Evolutionary conservation across 2,888 invertebrate species (phyloP), one percentile per base, ranked within the genome.

Genomic region (Heteropelma amictum): DNA sequence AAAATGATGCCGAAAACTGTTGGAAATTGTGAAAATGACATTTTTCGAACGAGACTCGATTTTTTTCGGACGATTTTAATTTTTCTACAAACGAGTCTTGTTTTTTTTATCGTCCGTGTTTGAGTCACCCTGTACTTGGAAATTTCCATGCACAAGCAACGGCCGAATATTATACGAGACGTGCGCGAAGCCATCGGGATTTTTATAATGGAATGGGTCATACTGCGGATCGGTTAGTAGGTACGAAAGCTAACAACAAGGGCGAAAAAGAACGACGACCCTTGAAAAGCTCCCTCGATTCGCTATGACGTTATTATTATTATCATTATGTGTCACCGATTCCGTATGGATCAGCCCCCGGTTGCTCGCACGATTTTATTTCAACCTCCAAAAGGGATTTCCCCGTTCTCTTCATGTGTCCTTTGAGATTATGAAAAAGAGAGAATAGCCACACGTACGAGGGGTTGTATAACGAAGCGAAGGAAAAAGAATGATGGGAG

Each of bases 141-240:
- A 42, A 42, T 12, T 19, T 12, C 30, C 26, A 42, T 64, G 19
- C 26, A 49, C 26, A 33, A 10, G 56, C 58, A 64, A 64, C 64
- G 51, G 51, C 8, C 12, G 51, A 53, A 64, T 28, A 53, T 40
- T 40, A 64, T 19, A 10, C 51, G 51, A 64, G 28, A 12, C n/a
- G n/a, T n/a, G n/a, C n/a, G 17, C 19, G 30, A 60, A 17, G 21
- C 60, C 30, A 45, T 45, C 60, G 19, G 60, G 45, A 60, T 60
- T 42, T 58, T 35, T 19, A 73, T 73, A 73, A 73, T 73, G 72
- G 73, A 73, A 73, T 73, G 69, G 73, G 73, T 73, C 73, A 58
- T 68, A 64, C 73, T 69, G 58, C n/a, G 63, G 69, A 73, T 73
- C 73, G 73, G 69, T 73, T 73, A 69, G 73, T 64, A 64, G 63